phyloP scores from a whole-genome alignment of 1,140 invertebrate genomes.

The Aplysia californica region DNA sequence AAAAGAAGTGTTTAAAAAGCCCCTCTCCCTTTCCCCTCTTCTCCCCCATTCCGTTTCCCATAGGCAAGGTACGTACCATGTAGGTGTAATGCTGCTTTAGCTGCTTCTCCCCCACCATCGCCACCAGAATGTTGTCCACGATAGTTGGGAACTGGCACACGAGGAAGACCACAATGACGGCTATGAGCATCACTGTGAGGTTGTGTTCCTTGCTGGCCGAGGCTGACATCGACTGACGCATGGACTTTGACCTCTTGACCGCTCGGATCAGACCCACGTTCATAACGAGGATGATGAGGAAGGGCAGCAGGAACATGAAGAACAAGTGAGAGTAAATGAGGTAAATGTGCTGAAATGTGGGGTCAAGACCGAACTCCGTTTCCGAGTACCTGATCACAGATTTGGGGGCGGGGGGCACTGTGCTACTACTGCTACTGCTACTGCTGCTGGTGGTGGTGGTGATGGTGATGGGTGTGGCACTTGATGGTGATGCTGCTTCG shows the following conservation, averaged over 20 bases:
- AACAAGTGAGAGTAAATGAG: constrained; percentile 76
- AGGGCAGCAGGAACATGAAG: constrained; percentile 76
- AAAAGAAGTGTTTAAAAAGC: too few species aligned
- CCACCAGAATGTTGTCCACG: constrained; percentile 59
- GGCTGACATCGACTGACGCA: constrained; percentile 44
- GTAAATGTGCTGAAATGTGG: constrained; percentile 74
- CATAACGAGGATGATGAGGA: constrained; percentile 76
- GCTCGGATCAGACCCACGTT: constrained; percentile 79
- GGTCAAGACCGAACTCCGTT: constrained; percentile 66
- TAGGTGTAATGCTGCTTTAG: constrained; percentile 70
- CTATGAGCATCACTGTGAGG: constrained; percentile 79
- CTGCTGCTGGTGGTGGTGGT: not conserved
- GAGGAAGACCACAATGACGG: constrained; percentile 80
- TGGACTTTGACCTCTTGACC: constrained; percentile 73
- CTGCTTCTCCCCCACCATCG: constrained; percentile 68
- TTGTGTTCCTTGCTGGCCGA: constrained; percentile 75
- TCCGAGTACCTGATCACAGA: not conserved
- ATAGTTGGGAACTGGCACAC: constrained; percentile 77
- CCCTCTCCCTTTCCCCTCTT: too few species aligned
- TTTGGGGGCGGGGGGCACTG: too few species aligned
- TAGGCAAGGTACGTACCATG: too few species aligned
- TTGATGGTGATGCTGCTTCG: too few species aligned
- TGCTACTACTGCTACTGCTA: too few species aligned
- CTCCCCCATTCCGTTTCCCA: too few species aligned
- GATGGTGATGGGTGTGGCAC: not conserved